Evolutionary conservation across 2,113 vertebrate genomes (phyloP), one percentile per base, ranked within the genome.

Genomic region (Syngnathus scovelli): DNA sequence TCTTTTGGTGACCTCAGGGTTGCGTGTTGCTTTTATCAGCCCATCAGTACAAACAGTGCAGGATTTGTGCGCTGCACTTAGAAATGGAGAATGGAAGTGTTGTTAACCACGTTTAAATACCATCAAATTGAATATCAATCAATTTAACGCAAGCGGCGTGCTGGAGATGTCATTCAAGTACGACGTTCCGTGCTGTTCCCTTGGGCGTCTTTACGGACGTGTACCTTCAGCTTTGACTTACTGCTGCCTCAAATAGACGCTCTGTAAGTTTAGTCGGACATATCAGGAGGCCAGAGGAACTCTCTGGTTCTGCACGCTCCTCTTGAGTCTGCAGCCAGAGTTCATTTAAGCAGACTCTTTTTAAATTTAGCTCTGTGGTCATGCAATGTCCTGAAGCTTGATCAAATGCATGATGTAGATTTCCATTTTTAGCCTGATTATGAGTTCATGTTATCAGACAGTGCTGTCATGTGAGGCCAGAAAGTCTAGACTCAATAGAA

Each of bases 241-340:
- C 85, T 61, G 74, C 77, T 52, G 70, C 82, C 84, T 64, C 81
- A 90, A 89, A 90, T 90, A 90, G 88, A 82, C 23, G 9, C 16
- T 67, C 70, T 80, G 79, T 86, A 86, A 85, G 77, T 83, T 70
- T 75, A 83, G 82, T 80, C 49, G 27, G 67, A 63, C 61, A 73
- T 54, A 69, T 74, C 65, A 43, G 52, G 60, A 68, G 78, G 74
- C 67, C 64, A 72, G 52, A 48, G 69, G 61, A 48, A 68, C 51
- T 60, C 61, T 56, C 64, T 66, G 46, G 76, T 69, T 63, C 27
- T 67, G 36, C 23, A 16, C 21, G 62, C 3, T 38, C 52, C 43
- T 51, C n/a, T 15, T 61, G 15, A 23, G 64, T 67, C 62, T 60
- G 64, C 48, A 52, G 15, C 44, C 6, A 67, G n/a, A 66, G 59